Percentiles rank a stretch among this genome's conserved stretches.
Evolutionary conservation across 2,113 vertebrate species (phyloP).

Genomic region (Struthio camelus): DNA sequence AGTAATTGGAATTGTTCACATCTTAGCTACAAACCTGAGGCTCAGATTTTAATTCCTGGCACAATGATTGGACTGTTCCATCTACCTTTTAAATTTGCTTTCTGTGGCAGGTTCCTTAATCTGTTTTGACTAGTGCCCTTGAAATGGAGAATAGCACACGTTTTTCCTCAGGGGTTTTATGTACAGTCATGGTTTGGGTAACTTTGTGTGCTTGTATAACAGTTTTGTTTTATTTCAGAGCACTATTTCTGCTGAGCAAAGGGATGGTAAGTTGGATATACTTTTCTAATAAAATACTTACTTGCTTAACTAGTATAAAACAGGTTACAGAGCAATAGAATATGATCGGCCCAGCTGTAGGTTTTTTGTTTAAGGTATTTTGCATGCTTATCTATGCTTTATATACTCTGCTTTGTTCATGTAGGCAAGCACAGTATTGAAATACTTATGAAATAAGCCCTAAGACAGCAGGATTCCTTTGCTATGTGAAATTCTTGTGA

Average conservation of each 20-base stretch:
- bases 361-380: not conserved
- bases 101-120: not conserved
- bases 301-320: not conserved
- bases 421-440: not conserved
- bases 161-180: not conserved
- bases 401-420: not conserved
- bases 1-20: not conserved
- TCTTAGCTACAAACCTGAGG: not conserved
- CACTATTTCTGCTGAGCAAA: conserved; percentile 96
- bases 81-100: not conserved
- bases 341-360: not conserved
- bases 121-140: rapidly evolving
- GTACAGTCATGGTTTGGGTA: not conserved
- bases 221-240: conserved; percentile 74
- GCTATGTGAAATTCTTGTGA: not conserved
- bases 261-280: conserved; percentile 90
- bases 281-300: not conserved
- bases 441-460: not conserved
- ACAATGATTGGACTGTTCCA: not conserved
- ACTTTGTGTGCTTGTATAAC: not conserved
- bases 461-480: not conserved
- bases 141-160: rapidly evolving
- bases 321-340: not conserved
- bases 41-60: not conserved
- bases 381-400: not conserved